A percentile compares a stretch with the other conserved stretches of the same genome.
These are phyloP conservation scores for Miichthys miiuy DNA, from an alignment of 2,797 vertebrate genomes.

Conservation along the genomic window DNA sequence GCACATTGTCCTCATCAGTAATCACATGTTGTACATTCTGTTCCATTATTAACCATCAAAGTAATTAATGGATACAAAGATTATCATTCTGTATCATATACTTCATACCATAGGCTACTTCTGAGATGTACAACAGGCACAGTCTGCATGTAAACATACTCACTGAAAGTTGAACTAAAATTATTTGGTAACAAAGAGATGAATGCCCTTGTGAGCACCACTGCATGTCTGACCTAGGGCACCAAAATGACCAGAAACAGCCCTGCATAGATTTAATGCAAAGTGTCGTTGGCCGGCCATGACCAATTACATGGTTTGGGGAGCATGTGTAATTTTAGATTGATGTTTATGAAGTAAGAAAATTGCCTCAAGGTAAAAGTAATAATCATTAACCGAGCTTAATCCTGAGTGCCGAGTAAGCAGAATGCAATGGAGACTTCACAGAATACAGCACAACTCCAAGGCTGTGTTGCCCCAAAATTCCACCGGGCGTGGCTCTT, in stretches of 20 bases:
- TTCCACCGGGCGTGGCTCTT: too few species aligned
- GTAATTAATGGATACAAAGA: background rate
- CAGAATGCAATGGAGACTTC: background rate
- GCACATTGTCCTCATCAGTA: background rate
- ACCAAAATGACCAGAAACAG: background rate
- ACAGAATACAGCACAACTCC: background rate
- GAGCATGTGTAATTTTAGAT: background rate
- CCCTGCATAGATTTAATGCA: background rate
- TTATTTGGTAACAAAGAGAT: background rate
- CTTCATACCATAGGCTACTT: background rate
- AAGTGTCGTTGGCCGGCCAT: background rate
- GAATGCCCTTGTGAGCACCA: background rate
- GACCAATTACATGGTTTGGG: constrained; percentile 16
- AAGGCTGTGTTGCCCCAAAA: background rate
- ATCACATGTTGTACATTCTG: background rate
- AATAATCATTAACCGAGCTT: background rate
- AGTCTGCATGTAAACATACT: background rate
- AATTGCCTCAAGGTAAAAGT: background rate
- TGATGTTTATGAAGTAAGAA: background rate
- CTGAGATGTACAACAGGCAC: background rate
- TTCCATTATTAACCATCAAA: background rate
- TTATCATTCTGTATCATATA: background rate
- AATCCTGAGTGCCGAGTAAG: background rate
- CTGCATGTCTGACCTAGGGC: background rate
- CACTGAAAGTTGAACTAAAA: background rate